Base-by-base conservation (phyloP, 2,888 invertebrate species). In the Argynnis bischoffii region DNA sequence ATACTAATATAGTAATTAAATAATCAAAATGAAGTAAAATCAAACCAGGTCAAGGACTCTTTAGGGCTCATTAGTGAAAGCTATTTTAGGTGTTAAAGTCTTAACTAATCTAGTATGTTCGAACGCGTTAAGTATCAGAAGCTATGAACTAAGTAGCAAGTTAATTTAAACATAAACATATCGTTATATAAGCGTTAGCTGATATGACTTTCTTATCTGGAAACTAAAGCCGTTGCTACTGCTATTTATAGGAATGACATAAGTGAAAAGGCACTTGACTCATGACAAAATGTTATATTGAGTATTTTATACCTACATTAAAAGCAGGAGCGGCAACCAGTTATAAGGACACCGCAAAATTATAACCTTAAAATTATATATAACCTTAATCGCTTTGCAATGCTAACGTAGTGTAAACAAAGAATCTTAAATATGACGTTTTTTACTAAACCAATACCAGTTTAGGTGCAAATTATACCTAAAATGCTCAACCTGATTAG, bases 161-260 rank as follows among this genome's bases (percentile, higher is more conserved):
- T 71, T 72, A 69, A 73, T 65, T 65, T 66, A 60, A 60, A 66
- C 21, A 70, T 66, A 60, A 64, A 57, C 51, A 64, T 53, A 51
- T 48, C n/a, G 60, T 72, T 66, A 71, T 57, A 65, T 63, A 69
- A 71, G 47, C 56, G 56, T 56, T 64, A 51, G 60, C 55, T 61
- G 69, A 69, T 65, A 69, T 69, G 69, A 61, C 64, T 71, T 69
- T 69, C 70, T 74, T 74, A 74, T 72, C 74, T 56, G 59, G 53
- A 61, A 67, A 63, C 65, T 69, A 63, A 64, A 57, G 60, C 61
- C 66, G 67, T 67, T 69, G 51, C 41, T 16, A 18, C 53, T 8
- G 64, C 73, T 75, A 75, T 75, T 71, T 72, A 72, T 74, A 75
- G 72, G 67, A 69, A 65, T 74, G 74, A 75, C 67, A 69, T 72